Evolutionary conservation across 2,888 invertebrate species (phyloP).

Genomic region (Drosophila hawaiiensis): DNA sequence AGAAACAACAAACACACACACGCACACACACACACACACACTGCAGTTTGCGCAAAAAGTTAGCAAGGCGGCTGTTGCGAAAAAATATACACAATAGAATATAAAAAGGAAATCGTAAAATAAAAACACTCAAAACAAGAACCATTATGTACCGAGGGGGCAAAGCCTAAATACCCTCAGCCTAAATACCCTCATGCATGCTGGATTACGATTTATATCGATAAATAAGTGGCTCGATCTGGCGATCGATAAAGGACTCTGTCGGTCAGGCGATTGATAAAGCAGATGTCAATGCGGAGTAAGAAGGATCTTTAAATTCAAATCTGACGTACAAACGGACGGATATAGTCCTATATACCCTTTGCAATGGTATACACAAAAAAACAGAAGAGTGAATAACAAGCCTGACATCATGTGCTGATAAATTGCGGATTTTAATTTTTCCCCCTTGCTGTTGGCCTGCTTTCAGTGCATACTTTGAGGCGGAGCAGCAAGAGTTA

Average conservation of each 20-base stretch:
- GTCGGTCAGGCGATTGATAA: neutral
- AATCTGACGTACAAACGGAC: accelerated
- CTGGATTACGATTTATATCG: neutral
- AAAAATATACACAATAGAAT: slow-evolving; percentile 8
- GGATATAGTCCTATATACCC: slow-evolving; percentile 4
- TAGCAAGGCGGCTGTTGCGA: slow-evolving; percentile 22
- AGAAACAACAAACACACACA: slow-evolving; percentile 8
- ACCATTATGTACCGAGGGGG: neutral
- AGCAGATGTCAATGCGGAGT: too few relatives aligned
- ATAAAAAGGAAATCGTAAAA: slow-evolving; percentile 41
- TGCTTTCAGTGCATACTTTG: slow-evolving; percentile 59
- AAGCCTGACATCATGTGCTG: slow-evolving; percentile 29
- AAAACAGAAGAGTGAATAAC: neutral
- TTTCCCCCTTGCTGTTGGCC: slow-evolving; percentile 6
- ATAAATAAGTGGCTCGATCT: neutral
- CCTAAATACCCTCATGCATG: neutral
- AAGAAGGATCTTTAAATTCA: neutral
- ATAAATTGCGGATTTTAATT: slow-evolving; percentile 56
- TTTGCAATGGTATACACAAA: neutral
- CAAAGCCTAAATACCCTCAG: neutral
- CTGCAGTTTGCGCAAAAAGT: slow-evolving; percentile 35
- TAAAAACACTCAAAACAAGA: slow-evolving; percentile 4
- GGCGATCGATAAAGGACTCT: neutral
- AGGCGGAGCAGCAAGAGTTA: slow-evolving; percentile 69
- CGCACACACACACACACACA: slow-evolving; percentile 15